Evolutionary conservation across 2,113 vertebrate species (phyloP).

Genomic region (Tetrao urogallus): DNA sequence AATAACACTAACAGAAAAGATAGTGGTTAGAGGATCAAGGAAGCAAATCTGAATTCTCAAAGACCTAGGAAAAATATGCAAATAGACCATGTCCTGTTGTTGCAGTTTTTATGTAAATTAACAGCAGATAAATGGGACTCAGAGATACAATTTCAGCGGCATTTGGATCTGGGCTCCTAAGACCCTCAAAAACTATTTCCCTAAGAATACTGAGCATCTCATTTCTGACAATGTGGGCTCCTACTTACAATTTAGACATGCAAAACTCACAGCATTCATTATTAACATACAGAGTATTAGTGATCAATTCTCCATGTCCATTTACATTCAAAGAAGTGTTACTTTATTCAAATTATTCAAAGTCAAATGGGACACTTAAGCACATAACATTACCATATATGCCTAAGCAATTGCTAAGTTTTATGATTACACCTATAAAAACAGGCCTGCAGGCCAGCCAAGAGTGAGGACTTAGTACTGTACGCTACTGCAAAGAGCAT

Average conservation of each 20-base stretch:
- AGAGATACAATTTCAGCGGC: background rate
- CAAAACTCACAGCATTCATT: background rate
- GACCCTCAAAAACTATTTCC: background rate
- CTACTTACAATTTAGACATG: background rate
- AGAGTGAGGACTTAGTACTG: background rate
- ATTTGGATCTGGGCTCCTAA: background rate
- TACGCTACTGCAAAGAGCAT: background rate
- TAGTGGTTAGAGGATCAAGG: background rate
- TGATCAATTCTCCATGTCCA: background rate
- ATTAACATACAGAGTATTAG: background rate
- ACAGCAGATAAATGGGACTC: background rate
- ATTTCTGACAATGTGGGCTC: background rate
- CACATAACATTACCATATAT: background rate
- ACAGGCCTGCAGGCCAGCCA: background rate
- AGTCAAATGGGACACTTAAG: background rate
- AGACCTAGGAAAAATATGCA: background rate
- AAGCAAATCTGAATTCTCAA: background rate
- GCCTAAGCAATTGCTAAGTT: background rate
- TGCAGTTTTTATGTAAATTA: background rate
- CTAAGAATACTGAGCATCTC: background rate
- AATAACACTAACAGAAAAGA: background rate
- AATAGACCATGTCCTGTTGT: background rate
- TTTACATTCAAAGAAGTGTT: background rate
- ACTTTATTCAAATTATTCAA: constrained; percentile 5
- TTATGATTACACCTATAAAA: background rate